A percentile compares a stretch with the other conserved stretches of the same genome.
phyloP scores from a whole-genome alignment of 2,888 invertebrate species.

The Dynastes hyllus region DNA sequence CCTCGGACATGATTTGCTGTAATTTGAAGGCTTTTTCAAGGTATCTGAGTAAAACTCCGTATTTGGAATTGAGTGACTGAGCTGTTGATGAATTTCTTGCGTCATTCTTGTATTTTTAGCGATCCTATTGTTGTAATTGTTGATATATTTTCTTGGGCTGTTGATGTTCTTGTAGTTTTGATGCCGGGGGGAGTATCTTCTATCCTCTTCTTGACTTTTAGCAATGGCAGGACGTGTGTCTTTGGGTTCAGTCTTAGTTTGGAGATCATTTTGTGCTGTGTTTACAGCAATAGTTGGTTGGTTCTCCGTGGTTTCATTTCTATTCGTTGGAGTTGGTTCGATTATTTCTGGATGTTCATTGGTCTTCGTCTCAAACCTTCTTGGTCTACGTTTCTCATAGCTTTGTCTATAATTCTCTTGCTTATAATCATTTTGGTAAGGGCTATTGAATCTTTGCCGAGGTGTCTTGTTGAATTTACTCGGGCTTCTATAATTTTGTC shows the following conservation, averaged over 20 bases:
- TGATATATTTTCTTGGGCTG: slow-evolving; percentile 33
- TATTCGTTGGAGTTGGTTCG: slow-evolving; percentile 40
- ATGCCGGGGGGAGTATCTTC: slow-evolving; percentile 29
- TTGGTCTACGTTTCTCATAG: slow-evolving; percentile 18
- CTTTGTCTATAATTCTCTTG: not conserved
- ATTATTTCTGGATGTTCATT: too few relatives aligned
- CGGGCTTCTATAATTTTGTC: slow-evolving; percentile 50
- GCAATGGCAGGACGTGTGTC: not conserved
- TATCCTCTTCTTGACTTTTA: slow-evolving; percentile 1
- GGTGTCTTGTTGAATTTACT: slow-evolving; percentile 45
- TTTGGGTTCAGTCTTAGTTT: slow-evolving; percentile 42
- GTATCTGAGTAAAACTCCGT: slow-evolving; percentile 52
- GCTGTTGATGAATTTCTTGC: not conserved
- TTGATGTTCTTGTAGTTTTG: slow-evolving; percentile 12
- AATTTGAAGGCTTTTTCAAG: slow-evolving; percentile 46
- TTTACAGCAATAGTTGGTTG: slow-evolving; percentile 31
- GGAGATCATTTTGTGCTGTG: slow-evolving; percentile 35
- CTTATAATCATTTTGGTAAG: slow-evolving; percentile 16
- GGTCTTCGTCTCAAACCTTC: slow-evolving; percentile 15
- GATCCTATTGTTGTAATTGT: slow-evolving; percentile 20
- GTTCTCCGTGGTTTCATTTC: not conserved
- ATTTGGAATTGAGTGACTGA: slow-evolving; percentile 1
- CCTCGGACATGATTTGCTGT: slow-evolving; percentile 34
- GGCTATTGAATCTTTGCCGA: slow-evolving; percentile 31
- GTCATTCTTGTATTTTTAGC: not conserved